A percentile compares a stretch with the other conserved stretches of the same genome.
Evolutionary conservation across 2,888 invertebrate genomes (phyloP).

Genomic region (Temnothorax rugatulus): DNA sequence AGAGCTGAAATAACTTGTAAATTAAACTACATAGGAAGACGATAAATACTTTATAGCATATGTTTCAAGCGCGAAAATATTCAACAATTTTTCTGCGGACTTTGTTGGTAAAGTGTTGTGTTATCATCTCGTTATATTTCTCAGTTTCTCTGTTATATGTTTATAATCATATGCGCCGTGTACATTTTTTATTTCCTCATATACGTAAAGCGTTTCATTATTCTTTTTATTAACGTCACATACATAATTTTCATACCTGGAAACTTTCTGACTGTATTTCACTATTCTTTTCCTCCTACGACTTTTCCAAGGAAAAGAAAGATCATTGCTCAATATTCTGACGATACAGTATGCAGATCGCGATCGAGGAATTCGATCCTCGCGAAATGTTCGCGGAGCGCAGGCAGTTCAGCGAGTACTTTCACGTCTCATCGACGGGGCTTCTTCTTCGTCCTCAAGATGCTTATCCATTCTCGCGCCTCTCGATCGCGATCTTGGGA

Average conservation of each 20-base stretch:
- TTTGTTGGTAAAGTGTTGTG: not conserved
- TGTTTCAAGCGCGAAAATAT: not conserved
- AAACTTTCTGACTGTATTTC: not conserved
- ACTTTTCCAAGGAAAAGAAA: not conserved
- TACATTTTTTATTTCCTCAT: not conserved
- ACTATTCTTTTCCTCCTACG: too few species aligned
- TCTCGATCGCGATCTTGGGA: slow-evolving; percentile 54
- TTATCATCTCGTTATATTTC: not conserved
- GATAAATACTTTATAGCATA: not conserved
- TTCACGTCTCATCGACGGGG: slow-evolving; percentile 53
- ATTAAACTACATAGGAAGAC: not conserved
- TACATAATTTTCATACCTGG: not conserved
- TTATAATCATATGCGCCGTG: not conserved
- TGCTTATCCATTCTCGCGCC: not conserved
- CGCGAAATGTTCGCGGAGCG: slow-evolving; percentile 40
- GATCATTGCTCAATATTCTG: not conserved
- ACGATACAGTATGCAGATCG: slow-evolving; percentile 8
- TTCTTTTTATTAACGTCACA: not conserved
- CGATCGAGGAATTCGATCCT: slow-evolving; percentile 24
- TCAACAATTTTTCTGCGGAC: not conserved
- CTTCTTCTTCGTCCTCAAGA: slow-evolving; percentile 23
- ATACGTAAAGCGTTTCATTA: not conserved
- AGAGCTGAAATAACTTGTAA: not conserved
- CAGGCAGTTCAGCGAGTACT: slow-evolving; percentile 48
- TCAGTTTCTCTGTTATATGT: not conserved